phyloP scores from a whole-genome alignment of 2,888 invertebrate genomes.

The Lasius platythorax region DNA sequence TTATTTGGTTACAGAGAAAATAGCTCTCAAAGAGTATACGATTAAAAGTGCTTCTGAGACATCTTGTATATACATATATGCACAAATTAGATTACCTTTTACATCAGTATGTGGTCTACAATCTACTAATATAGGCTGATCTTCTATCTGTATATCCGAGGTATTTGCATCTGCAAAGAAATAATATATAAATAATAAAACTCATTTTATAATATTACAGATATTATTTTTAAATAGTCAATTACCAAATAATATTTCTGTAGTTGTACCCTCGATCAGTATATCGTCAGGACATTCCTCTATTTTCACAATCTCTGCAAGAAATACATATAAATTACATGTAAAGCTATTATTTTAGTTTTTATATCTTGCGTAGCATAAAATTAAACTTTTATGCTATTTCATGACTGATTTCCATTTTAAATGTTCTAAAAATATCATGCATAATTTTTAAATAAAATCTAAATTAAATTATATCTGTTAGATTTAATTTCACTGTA shows the following conservation, averaged over 20 bases:
- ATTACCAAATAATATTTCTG: slow-evolving; percentile 68
- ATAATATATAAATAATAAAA: slow-evolving; percentile 4
- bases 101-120: slow-evolving; percentile 50
- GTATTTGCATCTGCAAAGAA: slow-evolving; percentile 54
- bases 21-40: background rate
- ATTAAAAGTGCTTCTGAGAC: background rate
- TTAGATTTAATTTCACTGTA: background rate
- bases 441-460: background rate
- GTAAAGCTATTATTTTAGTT: background rate
- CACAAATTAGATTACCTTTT: slow-evolving; percentile 50
- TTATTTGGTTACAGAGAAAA: background rate
- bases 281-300: slow-evolving; percentile 58
- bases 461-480: background rate
- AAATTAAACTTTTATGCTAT: background rate
- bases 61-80: background rate
- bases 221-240: background rate
- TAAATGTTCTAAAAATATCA: background rate
- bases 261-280: slow-evolving; percentile 41
- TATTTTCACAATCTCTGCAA: slow-evolving; percentile 78
- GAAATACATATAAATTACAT: slow-evolving; percentile 29
- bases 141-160: slow-evolving; percentile 12
- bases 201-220: background rate
- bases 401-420: background rate
- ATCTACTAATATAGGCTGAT: slow-evolving; percentile 56
- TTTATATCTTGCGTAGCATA: background rate